Percentiles rank a stretch among this genome's conserved stretches.
Conservation (phyloP, 2,888 invertebrate species). For the Cosmia pyralina region DNA sequence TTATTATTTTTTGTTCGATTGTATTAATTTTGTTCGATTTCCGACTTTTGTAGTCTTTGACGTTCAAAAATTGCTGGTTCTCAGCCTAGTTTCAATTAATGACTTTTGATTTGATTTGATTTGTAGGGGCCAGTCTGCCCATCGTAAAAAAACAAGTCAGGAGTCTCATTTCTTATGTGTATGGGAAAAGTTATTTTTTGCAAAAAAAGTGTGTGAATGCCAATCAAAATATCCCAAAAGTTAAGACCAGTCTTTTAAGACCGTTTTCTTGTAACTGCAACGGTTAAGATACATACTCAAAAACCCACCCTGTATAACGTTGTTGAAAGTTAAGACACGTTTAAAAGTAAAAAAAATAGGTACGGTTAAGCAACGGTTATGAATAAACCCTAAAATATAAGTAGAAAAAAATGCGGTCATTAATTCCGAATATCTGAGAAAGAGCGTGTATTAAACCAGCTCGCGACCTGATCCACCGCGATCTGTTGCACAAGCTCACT, state of each 20-base stretch:
- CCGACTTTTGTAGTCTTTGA: too few relatives aligned
- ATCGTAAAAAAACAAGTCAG: neutral
- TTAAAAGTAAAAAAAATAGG: too few relatives aligned
- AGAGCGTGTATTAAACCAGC: neutral
- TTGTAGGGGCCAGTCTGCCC: neutral
- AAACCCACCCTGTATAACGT: neutral
- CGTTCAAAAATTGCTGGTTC: too few relatives aligned
- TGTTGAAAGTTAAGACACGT: neutral
- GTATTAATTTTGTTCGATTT: neutral
- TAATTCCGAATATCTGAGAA: too few relatives aligned
- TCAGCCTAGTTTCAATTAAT: too few relatives aligned
- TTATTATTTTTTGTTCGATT: neutral
- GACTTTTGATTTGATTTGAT: too few relatives aligned
- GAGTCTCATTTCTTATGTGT: neutral
- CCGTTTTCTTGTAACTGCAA: too few relatives aligned
- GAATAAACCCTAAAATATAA: too few relatives aligned
- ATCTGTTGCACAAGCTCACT: neutral
- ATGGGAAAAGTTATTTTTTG: neutral
- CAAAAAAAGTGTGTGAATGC: neutral
- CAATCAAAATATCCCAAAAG: neutral
- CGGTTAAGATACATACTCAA: neutral
- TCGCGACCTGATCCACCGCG: neutral
- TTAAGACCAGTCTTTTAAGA: neutral
- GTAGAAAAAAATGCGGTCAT: too few relatives aligned
- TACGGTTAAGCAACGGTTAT: too few relatives aligned